Conservation (phyloP, 2,113 vertebrate species). For the Apus apus region DNA sequence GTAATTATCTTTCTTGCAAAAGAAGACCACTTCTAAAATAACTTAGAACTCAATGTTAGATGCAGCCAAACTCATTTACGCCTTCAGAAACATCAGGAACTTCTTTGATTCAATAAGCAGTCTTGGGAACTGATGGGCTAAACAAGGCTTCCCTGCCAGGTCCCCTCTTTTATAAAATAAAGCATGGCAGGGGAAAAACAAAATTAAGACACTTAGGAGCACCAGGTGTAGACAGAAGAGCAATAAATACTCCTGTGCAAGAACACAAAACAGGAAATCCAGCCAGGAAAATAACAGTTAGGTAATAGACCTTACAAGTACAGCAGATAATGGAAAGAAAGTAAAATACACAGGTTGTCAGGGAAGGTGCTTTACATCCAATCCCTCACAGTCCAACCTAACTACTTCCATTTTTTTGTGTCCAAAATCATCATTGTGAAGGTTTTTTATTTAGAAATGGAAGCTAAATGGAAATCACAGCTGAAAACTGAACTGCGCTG, state of each 20-base stretch:
- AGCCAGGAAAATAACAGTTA: slow-evolving; percentile 18
- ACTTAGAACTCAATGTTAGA: not conserved
- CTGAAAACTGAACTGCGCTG: not conserved
- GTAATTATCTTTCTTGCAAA: slow-evolving; percentile 16
- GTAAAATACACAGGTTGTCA: not conserved
- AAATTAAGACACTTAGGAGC: not conserved
- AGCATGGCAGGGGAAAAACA: not conserved
- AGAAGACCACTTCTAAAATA: not conserved
- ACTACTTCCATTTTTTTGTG: not conserved
- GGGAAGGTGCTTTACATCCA: not conserved
- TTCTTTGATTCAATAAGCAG: not conserved
- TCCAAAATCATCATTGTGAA: not conserved
- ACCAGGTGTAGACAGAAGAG: not conserved
- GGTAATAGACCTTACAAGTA: not conserved
- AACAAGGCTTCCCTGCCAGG: slow-evolving; percentile 24
- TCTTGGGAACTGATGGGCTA: not conserved
- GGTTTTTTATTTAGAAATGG: not conserved
- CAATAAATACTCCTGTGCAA: slow-evolving; percentile 1
- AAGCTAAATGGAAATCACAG: not conserved
- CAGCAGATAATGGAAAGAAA: not conserved
- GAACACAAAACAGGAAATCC: slow-evolving; percentile 8
- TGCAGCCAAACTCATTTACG: not conserved
- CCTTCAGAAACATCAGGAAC: slow-evolving; percentile 33
- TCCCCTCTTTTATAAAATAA: not conserved
- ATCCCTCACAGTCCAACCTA: not conserved